Evolutionary conservation across 2,113 vertebrate species (phyloP).

Genomic region (Syngnathus floridae): DNA sequence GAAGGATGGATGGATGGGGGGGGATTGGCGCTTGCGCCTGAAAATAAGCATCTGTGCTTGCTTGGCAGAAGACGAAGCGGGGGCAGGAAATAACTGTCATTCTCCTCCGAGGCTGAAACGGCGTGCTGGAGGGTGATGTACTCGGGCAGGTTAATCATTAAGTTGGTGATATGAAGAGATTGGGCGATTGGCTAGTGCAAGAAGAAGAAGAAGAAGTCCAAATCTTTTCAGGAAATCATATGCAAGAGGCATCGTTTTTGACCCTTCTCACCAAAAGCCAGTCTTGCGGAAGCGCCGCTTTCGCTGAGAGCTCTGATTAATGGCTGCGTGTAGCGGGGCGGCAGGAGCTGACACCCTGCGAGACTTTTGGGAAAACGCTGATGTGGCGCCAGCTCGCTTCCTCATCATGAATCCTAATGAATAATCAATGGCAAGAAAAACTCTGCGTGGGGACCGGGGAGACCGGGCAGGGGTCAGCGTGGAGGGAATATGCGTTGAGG

Average conservation of each 20-base stretch:
- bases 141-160: conserved; percentile 61
- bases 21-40: conserved; percentile 36
- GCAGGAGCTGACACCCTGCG: conserved; percentile 37
- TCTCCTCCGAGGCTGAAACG: conserved; percentile 41
- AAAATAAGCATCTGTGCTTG: conserved; percentile 66
- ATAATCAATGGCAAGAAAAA: conserved; percentile 56
- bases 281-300: conserved; percentile 18
- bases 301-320: conserved; percentile 42
- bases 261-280: not conserved
- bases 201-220: not conserved
- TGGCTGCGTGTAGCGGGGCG: conserved; percentile 3
- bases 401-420: conserved; percentile 54
- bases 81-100: conserved; percentile 67
- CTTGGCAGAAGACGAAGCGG: conserved; percentile 57
- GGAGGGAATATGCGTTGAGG: conserved; percentile 39
- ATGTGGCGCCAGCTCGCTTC: conserved; percentile 38
- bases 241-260: no score
- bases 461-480: conserved; percentile 7
- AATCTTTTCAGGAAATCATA: not conserved
- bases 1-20: no score
- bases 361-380: conserved; percentile 45
- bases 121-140: conserved; percentile 18
- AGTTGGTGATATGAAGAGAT: conserved; percentile 45
- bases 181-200: not conserved
- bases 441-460: conserved; percentile 19